phyloP scores from a whole-genome alignment of 2,113 vertebrate species.

The Tauraco erythrolophus region DNA sequence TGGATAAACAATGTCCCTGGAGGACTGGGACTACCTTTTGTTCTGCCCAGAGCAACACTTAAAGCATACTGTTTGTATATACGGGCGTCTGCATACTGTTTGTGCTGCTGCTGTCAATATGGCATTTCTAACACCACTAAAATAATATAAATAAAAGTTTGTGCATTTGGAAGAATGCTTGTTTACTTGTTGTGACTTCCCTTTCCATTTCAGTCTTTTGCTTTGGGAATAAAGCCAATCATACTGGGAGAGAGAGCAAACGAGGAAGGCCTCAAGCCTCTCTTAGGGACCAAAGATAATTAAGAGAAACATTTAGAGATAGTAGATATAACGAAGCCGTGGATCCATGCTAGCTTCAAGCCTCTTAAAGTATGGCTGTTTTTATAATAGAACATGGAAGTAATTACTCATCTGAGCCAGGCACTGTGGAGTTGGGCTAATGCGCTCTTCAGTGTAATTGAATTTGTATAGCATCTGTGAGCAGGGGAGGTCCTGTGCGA shows the following conservation, averaged over 20 bases:
- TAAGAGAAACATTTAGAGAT: conserved; percentile 47
- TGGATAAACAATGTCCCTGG: background rate
- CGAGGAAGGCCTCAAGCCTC: conserved; percentile 5
- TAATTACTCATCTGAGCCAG: conserved; percentile 20
- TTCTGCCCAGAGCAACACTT: background rate
- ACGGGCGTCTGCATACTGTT: background rate
- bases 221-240: background rate
- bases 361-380: background rate
- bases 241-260: background rate
- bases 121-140: background rate
- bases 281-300: conserved; percentile 51
- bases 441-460: background rate
- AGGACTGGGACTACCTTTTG: background rate
- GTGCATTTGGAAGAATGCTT: background rate
- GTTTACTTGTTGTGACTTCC: background rate
- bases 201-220: background rate
- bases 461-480: conserved; percentile 53
- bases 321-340: conserved; percentile 29
- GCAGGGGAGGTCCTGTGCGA: background rate
- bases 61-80: background rate
- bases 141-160: background rate
- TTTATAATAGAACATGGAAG: conserved; percentile 21
- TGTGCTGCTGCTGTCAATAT: background rate
- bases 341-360: conserved; percentile 18
- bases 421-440: background rate